Base-by-base conservation (phyloP, 1,140 invertebrate genomes). In the Leptinotarsa texana region DNA sequence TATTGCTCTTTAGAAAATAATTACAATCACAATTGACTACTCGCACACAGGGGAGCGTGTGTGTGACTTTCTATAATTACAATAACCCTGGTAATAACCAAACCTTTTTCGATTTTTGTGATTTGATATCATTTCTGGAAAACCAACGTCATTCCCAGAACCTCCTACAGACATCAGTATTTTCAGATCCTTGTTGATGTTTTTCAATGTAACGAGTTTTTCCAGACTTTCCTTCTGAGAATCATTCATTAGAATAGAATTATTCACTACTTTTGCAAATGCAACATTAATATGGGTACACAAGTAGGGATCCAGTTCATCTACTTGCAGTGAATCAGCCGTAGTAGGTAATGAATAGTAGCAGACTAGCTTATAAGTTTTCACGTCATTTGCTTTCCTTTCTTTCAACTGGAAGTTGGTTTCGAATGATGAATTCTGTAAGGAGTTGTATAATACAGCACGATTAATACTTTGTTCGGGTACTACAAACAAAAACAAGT, bases 281-380 rank as follows among this genome's bases (percentile, higher is more conserved):
- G 90, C 93, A 65, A 94, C 83, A 83, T 94, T 94, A 69, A 96
- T 91, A 86, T 96, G 94, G 13, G 94, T 94, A 84, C 94, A 96
- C 72, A 95, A 85, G 79, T 89, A 80, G 69, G 92, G 89, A 81
- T 92, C 88, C 72, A 93, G 88, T 80, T 89, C 83, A 47, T 84
- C 80, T 8, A 91, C 88, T 84, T 86, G 78, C 27, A 93, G 84
- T 63, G 86, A 83, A 72, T 83, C 77, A 72, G 74, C 79, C 73
- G 75, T 81, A 72, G 71, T 74, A 48, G 90, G 88, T 74, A 89
- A 84, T 71, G 88, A 88, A 81, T 92, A 93, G 82, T 94, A 94
- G 83, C 93, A 94, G 3, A 90, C 88, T 33, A 90, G 73, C 75
- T 84, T 86, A 15, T 76, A 78, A 33, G 13, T 75, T 18, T 66